These are phyloP conservation scores for Sialia sialis DNA, from an alignment of 2,113 vertebrate species.

Conservation along the genomic window DNA sequence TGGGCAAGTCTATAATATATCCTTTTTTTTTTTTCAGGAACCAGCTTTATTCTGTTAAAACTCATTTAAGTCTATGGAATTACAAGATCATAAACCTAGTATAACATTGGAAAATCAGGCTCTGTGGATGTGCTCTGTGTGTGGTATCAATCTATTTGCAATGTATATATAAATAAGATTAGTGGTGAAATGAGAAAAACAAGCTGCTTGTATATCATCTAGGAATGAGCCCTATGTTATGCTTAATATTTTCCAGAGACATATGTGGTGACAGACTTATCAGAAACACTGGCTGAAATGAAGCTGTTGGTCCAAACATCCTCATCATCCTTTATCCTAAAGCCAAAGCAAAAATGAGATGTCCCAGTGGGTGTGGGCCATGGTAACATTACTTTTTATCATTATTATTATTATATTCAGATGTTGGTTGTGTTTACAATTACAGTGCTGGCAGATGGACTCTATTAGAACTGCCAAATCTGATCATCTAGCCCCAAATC, in stretches of 20 bases:
- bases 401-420: constrained; percentile 50
- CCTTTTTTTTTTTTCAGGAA: neutral
- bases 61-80: neutral
- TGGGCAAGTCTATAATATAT: neutral
- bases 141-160: constrained; percentile 16
- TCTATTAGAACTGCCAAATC: constrained; percentile 23
- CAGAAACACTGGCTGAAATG: constrained; percentile 47
- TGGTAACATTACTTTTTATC: constrained; percentile 35
- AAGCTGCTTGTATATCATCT: constrained; percentile 13
- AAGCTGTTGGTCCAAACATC: constrained; percentile 49
- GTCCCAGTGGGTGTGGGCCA: constrained; percentile 34
- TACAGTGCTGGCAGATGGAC: constrained; percentile 33
- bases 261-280: constrained; percentile 52
- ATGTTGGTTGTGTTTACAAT: constrained; percentile 56
- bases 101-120: neutral
- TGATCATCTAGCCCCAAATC: constrained; percentile 29
- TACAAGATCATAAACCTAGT: constrained; percentile 3
- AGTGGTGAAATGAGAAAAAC: constrained; percentile 43
- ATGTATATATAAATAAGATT: constrained; percentile 13
- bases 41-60: neutral
- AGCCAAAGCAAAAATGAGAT: constrained; percentile 47
- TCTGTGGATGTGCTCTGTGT: neutral
- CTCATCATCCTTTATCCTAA: constrained; percentile 45
- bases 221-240: constrained; percentile 9
- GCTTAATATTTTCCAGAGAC: constrained; percentile 52